Evolutionary conservation across 1,140 invertebrate genomes (phyloP).

Genomic region (Drosophila pectinifera): DNA sequence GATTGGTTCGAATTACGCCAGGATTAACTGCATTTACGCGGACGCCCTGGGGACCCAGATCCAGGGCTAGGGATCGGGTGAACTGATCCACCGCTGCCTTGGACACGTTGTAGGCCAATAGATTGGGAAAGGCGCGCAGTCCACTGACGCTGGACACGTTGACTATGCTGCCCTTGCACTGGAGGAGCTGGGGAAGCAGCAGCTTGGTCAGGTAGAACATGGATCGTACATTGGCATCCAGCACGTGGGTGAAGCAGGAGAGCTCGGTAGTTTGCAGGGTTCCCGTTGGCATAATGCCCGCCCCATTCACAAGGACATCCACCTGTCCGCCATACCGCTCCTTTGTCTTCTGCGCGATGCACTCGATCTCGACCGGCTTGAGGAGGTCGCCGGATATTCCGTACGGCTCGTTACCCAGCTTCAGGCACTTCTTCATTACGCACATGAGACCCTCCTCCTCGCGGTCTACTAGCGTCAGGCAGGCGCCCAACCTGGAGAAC

Average conservation of each 20-base stretch:
- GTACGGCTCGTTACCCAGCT: constrained; percentile 15
- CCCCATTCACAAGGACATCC: constrained; percentile 94
- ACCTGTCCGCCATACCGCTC: constrained; percentile 90
- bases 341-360: constrained; percentile 88
- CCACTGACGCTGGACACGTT: constrained; percentile 96
- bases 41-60: constrained; percentile 92
- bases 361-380: constrained; percentile 86
- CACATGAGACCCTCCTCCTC: constrained; percentile 87
- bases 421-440: constrained; percentile 12
- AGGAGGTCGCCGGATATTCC: constrained; percentile 30
- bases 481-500: constrained; percentile 91
- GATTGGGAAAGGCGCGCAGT: constrained; percentile 90
- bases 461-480: constrained; percentile 89
- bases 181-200: constrained; percentile 92
- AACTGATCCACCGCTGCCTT: constrained; percentile 96
- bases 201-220: constrained; percentile 94
- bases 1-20: constrained; percentile 91
- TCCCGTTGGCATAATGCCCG: constrained; percentile 92
- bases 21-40: constrained; percentile 95
- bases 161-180: constrained; percentile 94
- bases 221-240: constrained; percentile 93
- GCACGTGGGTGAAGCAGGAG: constrained; percentile 92
- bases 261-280: constrained; percentile 93
- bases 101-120: constrained; percentile 93
- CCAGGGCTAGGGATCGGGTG: constrained; percentile 92